These are phyloP conservation scores for Zaprionus ornatus DNA, from an alignment of 1,140 invertebrate species.

Conservation along the genomic window DNA sequence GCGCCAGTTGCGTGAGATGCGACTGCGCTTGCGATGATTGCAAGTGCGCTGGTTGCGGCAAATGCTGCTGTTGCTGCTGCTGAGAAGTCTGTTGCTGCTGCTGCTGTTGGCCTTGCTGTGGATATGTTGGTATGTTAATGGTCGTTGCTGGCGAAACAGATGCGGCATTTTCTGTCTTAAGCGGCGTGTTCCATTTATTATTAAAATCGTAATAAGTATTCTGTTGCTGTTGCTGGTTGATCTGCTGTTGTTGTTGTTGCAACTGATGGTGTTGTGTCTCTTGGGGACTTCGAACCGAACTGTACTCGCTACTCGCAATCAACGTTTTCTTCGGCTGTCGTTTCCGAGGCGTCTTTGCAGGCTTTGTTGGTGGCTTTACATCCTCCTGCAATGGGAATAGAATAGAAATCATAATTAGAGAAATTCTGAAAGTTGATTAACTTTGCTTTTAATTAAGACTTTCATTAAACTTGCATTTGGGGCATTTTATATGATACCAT, in stretches of 20 bases:
- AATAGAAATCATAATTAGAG: constrained; percentile 28
- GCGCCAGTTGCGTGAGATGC: constrained; percentile 72
- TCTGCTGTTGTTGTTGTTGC: constrained; percentile 68
- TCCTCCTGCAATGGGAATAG: constrained; percentile 68
- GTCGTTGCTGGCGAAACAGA: constrained; percentile 76
- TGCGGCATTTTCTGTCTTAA: constrained; percentile 78
- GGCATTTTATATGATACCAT: constrained; percentile 13
- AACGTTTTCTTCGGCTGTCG: constrained; percentile 80
- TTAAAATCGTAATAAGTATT: constrained; percentile 82
- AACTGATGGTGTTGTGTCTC: constrained; percentile 74
- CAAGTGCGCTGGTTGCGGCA: constrained; percentile 78
- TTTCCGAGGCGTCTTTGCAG: constrained; percentile 79
- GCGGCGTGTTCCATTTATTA: constrained; percentile 79
- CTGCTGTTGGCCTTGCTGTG: constrained; percentile 83
- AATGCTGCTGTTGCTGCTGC: constrained; percentile 71
- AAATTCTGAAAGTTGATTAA: constrained; percentile 2
- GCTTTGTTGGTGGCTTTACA: constrained; percentile 72
- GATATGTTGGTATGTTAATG: constrained; percentile 83
- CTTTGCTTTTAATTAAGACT: neutral
- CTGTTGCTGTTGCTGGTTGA: constrained; percentile 72
- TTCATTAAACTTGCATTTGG: constrained; percentile 27
- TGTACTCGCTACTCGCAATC: constrained; percentile 76
- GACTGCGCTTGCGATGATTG: constrained; percentile 81
- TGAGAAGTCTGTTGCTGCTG: constrained; percentile 78
- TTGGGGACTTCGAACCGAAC: constrained; percentile 73